Evolutionary conservation across 2,113 vertebrate genomes (phyloP).

Genomic region (Martes martes): DNA sequence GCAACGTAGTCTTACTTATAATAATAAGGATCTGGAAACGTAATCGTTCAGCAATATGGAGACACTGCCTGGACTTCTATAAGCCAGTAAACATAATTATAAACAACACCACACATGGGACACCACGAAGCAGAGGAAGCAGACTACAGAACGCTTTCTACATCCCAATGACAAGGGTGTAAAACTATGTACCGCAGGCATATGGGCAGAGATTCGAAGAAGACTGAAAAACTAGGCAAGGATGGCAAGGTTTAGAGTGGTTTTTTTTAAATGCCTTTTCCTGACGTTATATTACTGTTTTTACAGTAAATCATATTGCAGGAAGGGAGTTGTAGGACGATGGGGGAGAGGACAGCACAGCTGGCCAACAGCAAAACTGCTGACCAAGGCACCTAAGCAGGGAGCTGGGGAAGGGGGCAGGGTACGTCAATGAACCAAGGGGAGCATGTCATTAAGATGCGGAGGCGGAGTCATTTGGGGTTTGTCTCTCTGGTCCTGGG

Average conservation of each 20-base stretch:
- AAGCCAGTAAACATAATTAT: slow-evolving; percentile 34
- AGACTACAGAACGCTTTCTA: neutral
- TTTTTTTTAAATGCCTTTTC: slow-evolving; percentile 19
- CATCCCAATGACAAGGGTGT: slow-evolving; percentile 29
- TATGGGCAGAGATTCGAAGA: slow-evolving; percentile 53
- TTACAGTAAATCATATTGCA: slow-evolving; percentile 61
- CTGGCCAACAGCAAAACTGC: slow-evolving; percentile 24
- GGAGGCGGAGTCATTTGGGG: neutral
- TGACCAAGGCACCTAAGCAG: neutral
- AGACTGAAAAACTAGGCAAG: slow-evolving; percentile 49
- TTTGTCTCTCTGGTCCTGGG: neutral
- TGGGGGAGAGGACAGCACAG: slow-evolving; percentile 54
- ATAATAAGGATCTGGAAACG: slow-evolving; percentile 15
- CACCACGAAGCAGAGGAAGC: slow-evolving; percentile 4
- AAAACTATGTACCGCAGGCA: slow-evolving; percentile 35
- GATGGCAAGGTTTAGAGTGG: neutral
- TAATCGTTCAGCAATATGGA: slow-evolving; percentile 2
- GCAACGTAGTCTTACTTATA: neutral
- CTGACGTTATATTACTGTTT: slow-evolving; percentile 55
- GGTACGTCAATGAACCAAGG: neutral
- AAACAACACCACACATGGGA: slow-evolving; percentile 1
- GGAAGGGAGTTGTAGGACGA: slow-evolving; percentile 1
- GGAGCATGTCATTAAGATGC: neutral
- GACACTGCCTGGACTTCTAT: slow-evolving; percentile 14
- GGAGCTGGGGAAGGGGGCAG: neutral